Base-by-base conservation (phyloP, 2,113 vertebrate genomes). In the Paradisaea rubra region DNA sequence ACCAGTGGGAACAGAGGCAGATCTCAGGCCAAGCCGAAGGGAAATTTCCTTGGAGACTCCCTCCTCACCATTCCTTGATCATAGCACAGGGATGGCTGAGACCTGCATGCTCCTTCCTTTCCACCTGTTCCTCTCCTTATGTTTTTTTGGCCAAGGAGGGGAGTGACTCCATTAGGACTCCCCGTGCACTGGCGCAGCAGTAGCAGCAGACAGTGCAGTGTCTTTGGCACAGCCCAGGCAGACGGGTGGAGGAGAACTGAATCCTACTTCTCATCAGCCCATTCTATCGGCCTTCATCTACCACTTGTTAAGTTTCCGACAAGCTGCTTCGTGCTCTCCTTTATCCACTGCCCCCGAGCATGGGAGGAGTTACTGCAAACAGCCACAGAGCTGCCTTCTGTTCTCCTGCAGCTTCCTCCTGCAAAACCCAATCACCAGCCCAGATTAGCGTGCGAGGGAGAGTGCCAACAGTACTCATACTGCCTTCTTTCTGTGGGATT, bases 251-350 rank as follows among this genome's bases (percentile, higher is more conserved):
- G 83, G 44, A 82, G 57, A n/a, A 31, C 39, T 50, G 73, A 53
- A 17, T 76, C 15, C 73, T 59, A 64, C 71, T 63, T 68, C 86
- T 93, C 68, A 9, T 78, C 92, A 94, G 50, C 86, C 80, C 72
- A 6, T 91, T 88, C 45, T 49, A 49, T 86, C 47, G 4, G 49
- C 86, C 77, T 86, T 86, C 94, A 72, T 86, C 91, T 95, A 80
- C 68, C 81, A 68, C 83, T 84, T 74, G 60, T 66, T 59, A 14
- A 41, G 27, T 84, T 94, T 78, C 27, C 53, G 84, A 47, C 91
- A 88, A 88, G 95, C 91, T 95, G 64, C 69, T 95, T 95, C 47
- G 15, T 92, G 91, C 91, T 93, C 39, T 88, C 20, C 88, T 94
- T 77, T 42, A 92, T 77, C 91, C 88, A 1, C 56, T 93, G 83